phyloP scores from a whole-genome alignment of 92 coral and sea anemone species.

The Phenganax stokvisi region DNA sequence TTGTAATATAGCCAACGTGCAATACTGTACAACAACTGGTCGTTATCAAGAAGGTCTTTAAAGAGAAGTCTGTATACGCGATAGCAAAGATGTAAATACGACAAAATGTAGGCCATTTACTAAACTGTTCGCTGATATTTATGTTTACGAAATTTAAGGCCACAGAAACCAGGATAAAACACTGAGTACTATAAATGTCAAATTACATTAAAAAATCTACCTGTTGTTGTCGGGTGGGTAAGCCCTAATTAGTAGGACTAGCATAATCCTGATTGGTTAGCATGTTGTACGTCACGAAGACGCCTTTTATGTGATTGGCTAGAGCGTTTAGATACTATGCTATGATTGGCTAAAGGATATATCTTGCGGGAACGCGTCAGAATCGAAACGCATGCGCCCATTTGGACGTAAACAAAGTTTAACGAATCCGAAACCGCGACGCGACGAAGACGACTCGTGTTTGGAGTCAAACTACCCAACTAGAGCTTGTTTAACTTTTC shows the following conservation, averaged over 20 bases:
- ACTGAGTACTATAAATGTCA: not conserved
- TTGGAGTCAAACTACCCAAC: not conserved
- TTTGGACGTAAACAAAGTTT: slow-evolving; percentile 46
- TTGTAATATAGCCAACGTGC: no score
- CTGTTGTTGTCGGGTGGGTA: not conserved
- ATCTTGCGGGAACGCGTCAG: slow-evolving; percentile 16
- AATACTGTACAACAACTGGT: no score
- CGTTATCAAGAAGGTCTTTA: no score
- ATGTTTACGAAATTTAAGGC: no score
- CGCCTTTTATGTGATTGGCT: not conserved
- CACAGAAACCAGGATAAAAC: no score
- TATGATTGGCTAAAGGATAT: not conserved
- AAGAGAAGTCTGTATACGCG: no score
- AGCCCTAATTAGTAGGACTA: not conserved
- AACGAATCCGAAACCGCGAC: slow-evolving; percentile 29
- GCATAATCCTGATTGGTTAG: not conserved
- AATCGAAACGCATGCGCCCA: slow-evolving; percentile 24
- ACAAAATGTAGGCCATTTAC: no score
- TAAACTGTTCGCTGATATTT: no score
- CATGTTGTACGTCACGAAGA: not conserved
- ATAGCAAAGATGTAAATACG: no score
- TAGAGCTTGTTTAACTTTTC: not conserved
- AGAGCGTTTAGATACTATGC: not conserved
- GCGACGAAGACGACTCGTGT: not conserved
- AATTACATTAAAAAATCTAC: not conserved